Conservation (phyloP, 2,113 vertebrate species). For the Pomatorhinus ruficollis region DNA sequence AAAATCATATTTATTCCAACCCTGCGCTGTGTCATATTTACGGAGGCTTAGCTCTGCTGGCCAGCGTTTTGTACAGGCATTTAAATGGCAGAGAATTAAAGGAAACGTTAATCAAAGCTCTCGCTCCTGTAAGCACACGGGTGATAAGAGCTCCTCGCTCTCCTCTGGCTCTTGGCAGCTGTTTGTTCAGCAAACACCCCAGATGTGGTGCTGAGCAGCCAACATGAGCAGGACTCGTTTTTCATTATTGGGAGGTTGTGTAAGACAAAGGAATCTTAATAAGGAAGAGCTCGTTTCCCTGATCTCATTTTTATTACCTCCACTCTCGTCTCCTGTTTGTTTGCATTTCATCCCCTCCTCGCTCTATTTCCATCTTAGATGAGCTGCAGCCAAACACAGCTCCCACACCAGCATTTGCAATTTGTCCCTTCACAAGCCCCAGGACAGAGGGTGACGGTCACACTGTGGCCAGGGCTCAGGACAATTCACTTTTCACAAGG, state of each 20-base stretch:
- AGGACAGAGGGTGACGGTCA: neutral
- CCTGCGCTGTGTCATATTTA: neutral
- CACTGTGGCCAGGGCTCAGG: neutral
- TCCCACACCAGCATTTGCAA: neutral
- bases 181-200: conserved; percentile 53
- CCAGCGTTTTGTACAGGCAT: neutral
- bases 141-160: neutral
- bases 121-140: neutral
- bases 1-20: neutral
- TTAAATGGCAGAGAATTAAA: conserved; percentile 20
- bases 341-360: conserved; percentile 10
- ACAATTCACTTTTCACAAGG: neutral
- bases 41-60: neutral
- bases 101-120: neutral
- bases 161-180: conserved; percentile 32
- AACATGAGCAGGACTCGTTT: neutral
- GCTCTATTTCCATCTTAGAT: neutral
- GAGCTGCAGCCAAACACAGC: neutral
- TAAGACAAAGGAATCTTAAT: conserved; percentile 60
- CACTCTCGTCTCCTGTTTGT: neutral
- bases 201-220: neutral
- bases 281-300: conserved; percentile 15
- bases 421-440: neutral
- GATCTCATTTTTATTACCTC: conserved; percentile 56
- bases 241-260: conserved; percentile 29